Conservation (phyloP, 2,888 invertebrate species). For the Amiota communis region DNA sequence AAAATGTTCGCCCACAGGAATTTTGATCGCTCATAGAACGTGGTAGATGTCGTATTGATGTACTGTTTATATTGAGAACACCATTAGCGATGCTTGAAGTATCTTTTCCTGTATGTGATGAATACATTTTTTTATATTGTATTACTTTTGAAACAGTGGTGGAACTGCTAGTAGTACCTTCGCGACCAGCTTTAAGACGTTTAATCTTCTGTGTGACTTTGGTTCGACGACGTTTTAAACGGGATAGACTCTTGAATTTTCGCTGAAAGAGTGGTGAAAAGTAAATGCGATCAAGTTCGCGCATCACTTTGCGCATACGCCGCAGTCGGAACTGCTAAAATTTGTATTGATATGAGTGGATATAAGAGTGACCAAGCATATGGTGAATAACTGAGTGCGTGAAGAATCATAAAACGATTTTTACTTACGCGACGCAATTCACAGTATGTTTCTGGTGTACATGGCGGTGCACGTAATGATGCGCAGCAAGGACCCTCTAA, state of each 20-base stretch:
- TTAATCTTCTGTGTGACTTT: slow-evolving; percentile 38
- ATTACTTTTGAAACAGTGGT: background rate
- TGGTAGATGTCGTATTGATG: background rate
- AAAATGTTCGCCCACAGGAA: background rate
- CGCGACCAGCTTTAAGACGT: slow-evolving; percentile 41
- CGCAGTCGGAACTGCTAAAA: slow-evolving; percentile 58
- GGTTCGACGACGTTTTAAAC: slow-evolving; percentile 49
- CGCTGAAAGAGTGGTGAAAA: slow-evolving; percentile 65
- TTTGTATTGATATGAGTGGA: slow-evolving; percentile 2
- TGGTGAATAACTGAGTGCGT: background rate
- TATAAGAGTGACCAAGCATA: background rate
- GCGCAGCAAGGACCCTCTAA: slow-evolving; percentile 73
- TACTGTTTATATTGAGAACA: background rate
- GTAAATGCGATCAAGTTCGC: slow-evolving; percentile 66
- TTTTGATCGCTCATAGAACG: background rate
- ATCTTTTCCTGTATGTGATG: background rate
- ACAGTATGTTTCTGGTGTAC: slow-evolving; percentile 78
- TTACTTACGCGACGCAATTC: slow-evolving; percentile 66
- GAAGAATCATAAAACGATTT: background rate
- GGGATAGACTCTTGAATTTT: slow-evolving; percentile 54
- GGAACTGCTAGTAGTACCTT: background rate
- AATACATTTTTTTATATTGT: background rate
- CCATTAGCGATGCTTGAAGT: background rate
- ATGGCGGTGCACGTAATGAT: slow-evolving; percentile 78
- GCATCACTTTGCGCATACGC: slow-evolving; percentile 67